Evolutionary conservation across 2,888 invertebrate species (phyloP).

Genomic region (Cantharis rustica): DNA sequence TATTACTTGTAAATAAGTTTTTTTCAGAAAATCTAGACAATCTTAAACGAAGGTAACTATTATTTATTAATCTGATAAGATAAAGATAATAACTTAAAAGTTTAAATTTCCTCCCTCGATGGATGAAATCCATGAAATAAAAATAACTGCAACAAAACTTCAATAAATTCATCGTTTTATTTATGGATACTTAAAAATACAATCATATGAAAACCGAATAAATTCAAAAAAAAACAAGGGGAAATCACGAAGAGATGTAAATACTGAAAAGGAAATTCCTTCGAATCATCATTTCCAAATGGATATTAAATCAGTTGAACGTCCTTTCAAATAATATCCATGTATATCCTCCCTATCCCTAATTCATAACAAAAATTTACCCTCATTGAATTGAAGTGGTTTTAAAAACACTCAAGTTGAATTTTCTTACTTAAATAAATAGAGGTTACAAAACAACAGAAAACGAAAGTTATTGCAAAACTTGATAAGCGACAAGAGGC

Average conservation of each 20-base stretch:
- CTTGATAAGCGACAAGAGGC: background rate
- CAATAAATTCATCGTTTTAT: background rate
- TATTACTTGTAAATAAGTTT: too few relatives aligned
- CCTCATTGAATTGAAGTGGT: background rate
- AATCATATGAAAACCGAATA: slow-evolving; percentile 1
- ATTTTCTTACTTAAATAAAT: background rate
- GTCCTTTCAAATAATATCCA: background rate
- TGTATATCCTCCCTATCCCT: background rate
- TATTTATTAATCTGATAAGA: background rate
- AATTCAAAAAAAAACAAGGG: slow-evolving; percentile 3
- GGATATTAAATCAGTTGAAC: background rate
- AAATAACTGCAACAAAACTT: background rate
- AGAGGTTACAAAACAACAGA: background rate
- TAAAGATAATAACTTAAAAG: background rate
- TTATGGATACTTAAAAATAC: background rate
- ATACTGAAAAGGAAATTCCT: background rate
- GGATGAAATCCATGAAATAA: background rate
- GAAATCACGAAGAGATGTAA: background rate
- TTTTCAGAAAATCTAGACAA: background rate
- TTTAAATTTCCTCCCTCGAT: background rate
- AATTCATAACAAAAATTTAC: background rate
- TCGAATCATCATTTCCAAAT: background rate
- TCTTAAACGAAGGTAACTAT: background rate
- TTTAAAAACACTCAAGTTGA: background rate
- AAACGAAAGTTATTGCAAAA: background rate